Evolutionary conservation across 2,888 invertebrate species (phyloP).

Genomic region (Amblyjoppa fuscipennis): DNA sequence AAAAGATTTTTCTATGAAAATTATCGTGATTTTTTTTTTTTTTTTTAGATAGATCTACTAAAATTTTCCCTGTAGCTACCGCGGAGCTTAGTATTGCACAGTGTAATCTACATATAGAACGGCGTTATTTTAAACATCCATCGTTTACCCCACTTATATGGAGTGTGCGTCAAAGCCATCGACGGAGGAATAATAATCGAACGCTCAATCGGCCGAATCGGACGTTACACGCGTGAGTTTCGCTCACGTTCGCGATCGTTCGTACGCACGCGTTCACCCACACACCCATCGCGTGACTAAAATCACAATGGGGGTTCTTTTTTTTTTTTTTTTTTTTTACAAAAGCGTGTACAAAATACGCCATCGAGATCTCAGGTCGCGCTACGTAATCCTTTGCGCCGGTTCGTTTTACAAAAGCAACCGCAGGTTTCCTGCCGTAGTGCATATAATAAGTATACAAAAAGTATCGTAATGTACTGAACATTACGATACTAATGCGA

Average conservation of each 20-base stretch:
- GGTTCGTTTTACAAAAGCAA: background rate
- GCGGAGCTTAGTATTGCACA: background rate
- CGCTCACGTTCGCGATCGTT: background rate
- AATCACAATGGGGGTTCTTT: background rate
- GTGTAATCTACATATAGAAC: slow-evolving; percentile 34
- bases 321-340: too few species aligned
- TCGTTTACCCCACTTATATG: slow-evolving; percentile 31
- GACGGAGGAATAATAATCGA: slow-evolving; percentile 58
- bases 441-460: too few species aligned
- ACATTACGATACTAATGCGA: too few species aligned
- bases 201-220: slow-evolving; percentile 26
- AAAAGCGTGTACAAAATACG: too few species aligned
- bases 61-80: too few species aligned
- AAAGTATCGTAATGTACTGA: too few species aligned
- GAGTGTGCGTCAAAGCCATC: slow-evolving; percentile 46
- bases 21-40: too few species aligned
- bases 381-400: background rate
- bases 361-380: too few species aligned
- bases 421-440: too few species aligned
- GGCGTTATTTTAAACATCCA: slow-evolving; percentile 33
- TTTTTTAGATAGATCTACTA: too few species aligned
- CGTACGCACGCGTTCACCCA: background rate
- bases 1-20: too few species aligned
- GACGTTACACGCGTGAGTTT: slow-evolving; percentile 3
- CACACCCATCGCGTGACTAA: background rate